phyloP scores from a whole-genome alignment of 1,140 invertebrate species.

The Drosophila pseudoananassae region DNA sequence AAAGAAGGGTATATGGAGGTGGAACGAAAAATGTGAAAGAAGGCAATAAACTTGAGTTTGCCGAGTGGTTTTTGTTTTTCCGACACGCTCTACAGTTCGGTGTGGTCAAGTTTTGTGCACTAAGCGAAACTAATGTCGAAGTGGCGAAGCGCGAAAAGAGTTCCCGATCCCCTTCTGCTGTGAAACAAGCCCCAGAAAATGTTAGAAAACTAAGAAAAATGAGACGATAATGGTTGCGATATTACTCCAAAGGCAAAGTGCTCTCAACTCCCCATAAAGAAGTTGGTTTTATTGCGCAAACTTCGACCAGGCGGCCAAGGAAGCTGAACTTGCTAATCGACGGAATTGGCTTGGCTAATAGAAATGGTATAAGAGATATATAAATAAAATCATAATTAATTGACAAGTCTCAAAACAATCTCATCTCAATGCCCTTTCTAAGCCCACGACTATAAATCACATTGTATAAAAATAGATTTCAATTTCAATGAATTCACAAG shows the following conservation, averaged over 20 bases:
- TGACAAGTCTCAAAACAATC: not conserved
- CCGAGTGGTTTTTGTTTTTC: constrained; percentile 59
- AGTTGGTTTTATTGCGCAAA: constrained; percentile 54
- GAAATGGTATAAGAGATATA: constrained; percentile 14
- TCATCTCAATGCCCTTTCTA: not conserved
- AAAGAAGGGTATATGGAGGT: constrained; percentile 12
- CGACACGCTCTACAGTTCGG: constrained; percentile 27
- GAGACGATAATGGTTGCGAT: constrained; percentile 68
- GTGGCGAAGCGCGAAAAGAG: constrained; percentile 71
- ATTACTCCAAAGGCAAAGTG: constrained; percentile 57
- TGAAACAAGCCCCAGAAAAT: constrained; percentile 20
- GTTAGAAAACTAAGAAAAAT: constrained; percentile 72
- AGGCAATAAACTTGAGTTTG: constrained; percentile 73
- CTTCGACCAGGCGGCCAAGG: constrained; percentile 20
- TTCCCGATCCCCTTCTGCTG: constrained; percentile 11
- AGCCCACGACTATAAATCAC: constrained; percentile 32
- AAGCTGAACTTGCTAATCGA: constrained; percentile 33
- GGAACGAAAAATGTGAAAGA: constrained; percentile 25
- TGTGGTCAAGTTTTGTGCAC: constrained; percentile 70
- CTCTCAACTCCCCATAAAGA: constrained; percentile 49
- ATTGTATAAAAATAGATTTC: constrained; percentile 41
- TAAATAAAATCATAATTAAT: constrained; percentile 3
- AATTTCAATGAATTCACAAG: constrained; percentile 16
- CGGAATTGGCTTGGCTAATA: constrained; percentile 31
- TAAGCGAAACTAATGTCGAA: constrained; percentile 76